phyloP scores from a whole-genome alignment of 1,140 invertebrate species.

The Andricus grossulariae region DNA sequence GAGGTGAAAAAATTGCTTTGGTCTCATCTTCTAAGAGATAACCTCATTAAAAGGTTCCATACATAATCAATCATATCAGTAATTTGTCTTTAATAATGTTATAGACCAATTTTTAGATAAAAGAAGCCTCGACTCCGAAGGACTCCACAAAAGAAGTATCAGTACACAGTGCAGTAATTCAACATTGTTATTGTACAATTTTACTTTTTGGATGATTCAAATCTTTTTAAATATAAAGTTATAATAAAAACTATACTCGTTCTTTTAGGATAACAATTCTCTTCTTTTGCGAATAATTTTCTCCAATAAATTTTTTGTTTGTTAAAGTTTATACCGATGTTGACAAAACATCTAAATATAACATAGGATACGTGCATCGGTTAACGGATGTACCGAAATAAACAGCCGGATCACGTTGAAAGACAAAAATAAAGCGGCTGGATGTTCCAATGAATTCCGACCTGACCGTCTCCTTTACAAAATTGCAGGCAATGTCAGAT shows the following conservation, averaged over 20 bases:
- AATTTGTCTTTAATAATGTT: background rate
- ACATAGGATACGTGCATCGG: background rate
- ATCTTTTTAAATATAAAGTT: too few relatives aligned
- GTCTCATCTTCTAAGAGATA: constrained; percentile 23
- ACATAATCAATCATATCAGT: constrained; percentile 14
- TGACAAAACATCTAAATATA: background rate
- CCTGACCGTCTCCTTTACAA: background rate
- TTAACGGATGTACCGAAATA: constrained; percentile 1
- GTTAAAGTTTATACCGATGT: background rate
- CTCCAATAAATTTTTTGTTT: background rate
- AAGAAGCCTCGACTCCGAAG: too few relatives aligned
- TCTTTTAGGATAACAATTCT: too few relatives aligned
- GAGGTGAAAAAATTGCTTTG: constrained; percentile 7
- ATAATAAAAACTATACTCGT: too few relatives aligned
- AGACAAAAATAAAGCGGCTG: constrained; percentile 26
- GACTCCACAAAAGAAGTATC: too few relatives aligned
- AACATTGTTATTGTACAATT: too few relatives aligned
- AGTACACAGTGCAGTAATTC: too few relatives aligned
- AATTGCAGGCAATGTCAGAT: constrained; percentile 7
- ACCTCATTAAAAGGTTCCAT: background rate
- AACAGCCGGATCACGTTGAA: background rate
- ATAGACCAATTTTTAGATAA: background rate
- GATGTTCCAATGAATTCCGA: background rate
- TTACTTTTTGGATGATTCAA: too few relatives aligned
- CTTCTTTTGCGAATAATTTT: too few relatives aligned